Evolutionary conservation across 2,113 vertebrate species (phyloP).

Genomic region (Octodon degus): DNA sequence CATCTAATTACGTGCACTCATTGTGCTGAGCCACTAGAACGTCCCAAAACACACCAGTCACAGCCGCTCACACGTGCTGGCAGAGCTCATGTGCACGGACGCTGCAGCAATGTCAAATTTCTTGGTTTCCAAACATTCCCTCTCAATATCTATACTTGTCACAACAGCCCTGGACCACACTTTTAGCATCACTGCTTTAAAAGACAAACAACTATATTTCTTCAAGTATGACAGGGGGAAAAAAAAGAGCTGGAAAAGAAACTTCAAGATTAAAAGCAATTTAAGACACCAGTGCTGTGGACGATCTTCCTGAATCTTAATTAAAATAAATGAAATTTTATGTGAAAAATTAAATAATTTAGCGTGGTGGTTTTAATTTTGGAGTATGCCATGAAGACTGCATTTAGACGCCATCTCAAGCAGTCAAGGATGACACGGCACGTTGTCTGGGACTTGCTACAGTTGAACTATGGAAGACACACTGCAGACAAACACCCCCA

Average conservation of each 20-base stretch:
- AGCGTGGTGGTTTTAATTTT: not conserved
- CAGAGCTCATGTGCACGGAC: not conserved
- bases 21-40: not conserved
- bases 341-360: not conserved
- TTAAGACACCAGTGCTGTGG: not conserved
- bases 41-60: not conserved
- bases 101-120: not conserved
- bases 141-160: not conserved
- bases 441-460: not conserved
- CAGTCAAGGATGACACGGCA: not conserved
- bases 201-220: not conserved
- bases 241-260: not conserved
- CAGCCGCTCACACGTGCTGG: not conserved
- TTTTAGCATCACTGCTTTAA: not conserved
- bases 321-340: conserved; percentile 14
- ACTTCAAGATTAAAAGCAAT: not conserved
- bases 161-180: not conserved
- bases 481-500: not conserved
- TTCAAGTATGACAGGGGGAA: not conserved
- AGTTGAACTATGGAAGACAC: too few relatives aligned
- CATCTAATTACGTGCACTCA: not conserved
- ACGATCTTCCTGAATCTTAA: not conserved
- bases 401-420: not conserved
- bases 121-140: not conserved
- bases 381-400: not conserved